Conservation (phyloP, 92 coral and sea anemone genomes). For the Bergia sp. region DNA sequence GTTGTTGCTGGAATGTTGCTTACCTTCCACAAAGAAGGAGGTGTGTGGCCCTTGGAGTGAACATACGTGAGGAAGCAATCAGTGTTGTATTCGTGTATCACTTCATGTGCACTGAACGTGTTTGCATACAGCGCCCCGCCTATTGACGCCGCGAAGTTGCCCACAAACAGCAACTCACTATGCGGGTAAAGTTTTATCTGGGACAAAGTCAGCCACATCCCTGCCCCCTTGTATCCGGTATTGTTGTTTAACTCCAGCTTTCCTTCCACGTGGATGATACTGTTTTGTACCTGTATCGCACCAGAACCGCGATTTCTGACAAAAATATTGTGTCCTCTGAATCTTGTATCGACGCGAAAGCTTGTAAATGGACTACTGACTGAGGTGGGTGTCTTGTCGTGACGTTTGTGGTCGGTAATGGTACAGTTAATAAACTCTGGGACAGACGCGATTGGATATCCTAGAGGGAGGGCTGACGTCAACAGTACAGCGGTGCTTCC, state of each 20-base stretch:
- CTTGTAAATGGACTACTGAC: slow-evolving; percentile 69
- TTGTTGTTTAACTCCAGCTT: slow-evolving; percentile 65
- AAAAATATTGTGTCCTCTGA: slow-evolving; percentile 73
- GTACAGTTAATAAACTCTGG: slow-evolving; percentile 80
- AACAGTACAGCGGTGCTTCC: slow-evolving; percentile 78
- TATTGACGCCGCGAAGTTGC: slow-evolving; percentile 63
- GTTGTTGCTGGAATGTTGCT: not conserved
- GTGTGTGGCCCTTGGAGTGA: slow-evolving; percentile 45
- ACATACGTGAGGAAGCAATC: slow-evolving; percentile 81
- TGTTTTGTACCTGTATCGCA: slow-evolving; percentile 66
- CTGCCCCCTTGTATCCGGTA: slow-evolving; percentile 79
- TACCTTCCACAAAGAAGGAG: slow-evolving; percentile 83
- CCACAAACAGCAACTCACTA: slow-evolving; percentile 69
- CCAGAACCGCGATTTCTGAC: slow-evolving; percentile 73
- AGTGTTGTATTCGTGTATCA: slow-evolving; percentile 71
- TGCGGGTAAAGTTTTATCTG: slow-evolving; percentile 81
- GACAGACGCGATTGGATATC: slow-evolving; percentile 51
- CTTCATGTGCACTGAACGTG: slow-evolving; percentile 64
- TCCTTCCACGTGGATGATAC: slow-evolving; percentile 76
- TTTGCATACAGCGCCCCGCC: slow-evolving; percentile 85
- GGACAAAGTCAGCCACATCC: slow-evolving; percentile 66
- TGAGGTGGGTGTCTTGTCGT: slow-evolving; percentile 13
- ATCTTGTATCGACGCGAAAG: slow-evolving; percentile 66
- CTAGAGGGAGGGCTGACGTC: slow-evolving; percentile 75
- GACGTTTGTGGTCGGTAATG: slow-evolving; percentile 57